A percentile compares a stretch with the other conserved stretches of the same genome.
These are phyloP conservation scores for Sebastes schlegelii DNA, from an alignment of 2,113 vertebrate genomes.

Conservation along the genomic window DNA sequence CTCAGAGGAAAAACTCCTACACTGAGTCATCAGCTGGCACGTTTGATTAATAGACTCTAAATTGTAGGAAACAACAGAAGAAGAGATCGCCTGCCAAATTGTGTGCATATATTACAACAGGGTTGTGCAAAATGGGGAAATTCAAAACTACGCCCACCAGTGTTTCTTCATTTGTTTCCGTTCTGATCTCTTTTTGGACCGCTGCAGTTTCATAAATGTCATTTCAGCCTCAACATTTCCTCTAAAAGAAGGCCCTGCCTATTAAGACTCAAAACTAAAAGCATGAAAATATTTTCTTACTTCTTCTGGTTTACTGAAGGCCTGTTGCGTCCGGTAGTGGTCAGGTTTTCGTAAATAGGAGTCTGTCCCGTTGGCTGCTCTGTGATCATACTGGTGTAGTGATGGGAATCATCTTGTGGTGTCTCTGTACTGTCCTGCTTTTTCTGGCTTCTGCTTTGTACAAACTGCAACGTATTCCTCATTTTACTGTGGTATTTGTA, in stretches of 20 bases:
- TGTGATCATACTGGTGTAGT: constrained; percentile 14
- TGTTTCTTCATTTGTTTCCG: constrained; percentile 52
- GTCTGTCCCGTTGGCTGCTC: neutral
- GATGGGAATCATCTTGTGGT: constrained; percentile 12
- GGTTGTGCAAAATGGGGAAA: constrained; percentile 64
- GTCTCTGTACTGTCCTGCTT: constrained; percentile 26
- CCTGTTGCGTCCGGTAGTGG: neutral
- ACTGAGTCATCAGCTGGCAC: constrained; percentile 29
- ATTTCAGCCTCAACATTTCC: neutral
- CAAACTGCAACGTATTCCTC: neutral
- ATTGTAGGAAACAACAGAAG: neutral
- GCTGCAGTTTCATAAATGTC: neutral
- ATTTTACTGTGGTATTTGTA: constrained; percentile 50
- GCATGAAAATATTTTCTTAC: constrained; percentile 41
- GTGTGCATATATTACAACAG: neutral
- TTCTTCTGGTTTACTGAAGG: neutral
- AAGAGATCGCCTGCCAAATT: neutral
- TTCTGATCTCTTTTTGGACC: neutral
- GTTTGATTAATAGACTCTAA: constrained; percentile 13
- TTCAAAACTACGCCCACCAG: neutral
- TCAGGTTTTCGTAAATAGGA: constrained; percentile 81
- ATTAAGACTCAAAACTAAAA: neutral
- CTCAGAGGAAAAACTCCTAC: constrained; percentile 10
- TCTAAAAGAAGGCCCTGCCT: neutral
- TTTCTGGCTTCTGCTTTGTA: constrained; percentile 14